Evolutionary conservation across 2,797 vertebrate genomes (phyloP).

Genomic region (Chelon labrosus): DNA sequence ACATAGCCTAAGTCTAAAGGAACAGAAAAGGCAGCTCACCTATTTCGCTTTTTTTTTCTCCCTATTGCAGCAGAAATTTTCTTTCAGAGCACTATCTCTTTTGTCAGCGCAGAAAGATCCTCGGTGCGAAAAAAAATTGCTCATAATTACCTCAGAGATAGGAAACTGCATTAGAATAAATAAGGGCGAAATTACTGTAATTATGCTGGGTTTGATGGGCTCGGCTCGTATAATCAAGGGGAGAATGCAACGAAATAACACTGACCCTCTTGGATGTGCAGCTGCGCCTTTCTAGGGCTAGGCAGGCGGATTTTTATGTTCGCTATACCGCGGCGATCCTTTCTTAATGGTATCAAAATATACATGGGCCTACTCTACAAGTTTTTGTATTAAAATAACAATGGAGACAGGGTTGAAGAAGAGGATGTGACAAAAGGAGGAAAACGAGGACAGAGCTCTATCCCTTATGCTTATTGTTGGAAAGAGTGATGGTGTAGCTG

Average conservation of each 20-base stretch:
- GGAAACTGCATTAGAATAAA: slow-evolving; percentile 99
- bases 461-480: too few relatives aligned
- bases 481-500: background rate
- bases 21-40: slow-evolving; percentile 96
- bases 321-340: slow-evolving; percentile 53
- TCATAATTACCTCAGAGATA: slow-evolving; percentile 99
- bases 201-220: slow-evolving; percentile 99
- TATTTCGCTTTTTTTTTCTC: slow-evolving; percentile 84
- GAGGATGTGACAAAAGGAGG: background rate
- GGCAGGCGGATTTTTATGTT: slow-evolving; percentile 63
- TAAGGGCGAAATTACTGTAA: slow-evolving; percentile 99
- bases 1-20: slow-evolving; percentile 85
- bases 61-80: slow-evolving; percentile 94
- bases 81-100: slow-evolving; percentile 98
- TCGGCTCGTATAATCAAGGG: slow-evolving; percentile 99
- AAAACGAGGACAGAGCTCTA: slow-evolving; percentile 9
- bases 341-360: slow-evolving; percentile 57
- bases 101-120: slow-evolving; percentile 99
- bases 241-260: slow-evolving; percentile 99
- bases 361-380: slow-evolving; percentile 27
- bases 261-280: slow-evolving; percentile 99
- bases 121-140: slow-evolving; percentile 97
- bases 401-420: background rate
- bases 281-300: slow-evolving; percentile 88
- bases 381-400: slow-evolving; percentile 28